Evolutionary conservation across 1,140 invertebrate species (phyloP), one percentile per base, ranked within the genome.

Genomic region (Trichonephila clavata): DNA sequence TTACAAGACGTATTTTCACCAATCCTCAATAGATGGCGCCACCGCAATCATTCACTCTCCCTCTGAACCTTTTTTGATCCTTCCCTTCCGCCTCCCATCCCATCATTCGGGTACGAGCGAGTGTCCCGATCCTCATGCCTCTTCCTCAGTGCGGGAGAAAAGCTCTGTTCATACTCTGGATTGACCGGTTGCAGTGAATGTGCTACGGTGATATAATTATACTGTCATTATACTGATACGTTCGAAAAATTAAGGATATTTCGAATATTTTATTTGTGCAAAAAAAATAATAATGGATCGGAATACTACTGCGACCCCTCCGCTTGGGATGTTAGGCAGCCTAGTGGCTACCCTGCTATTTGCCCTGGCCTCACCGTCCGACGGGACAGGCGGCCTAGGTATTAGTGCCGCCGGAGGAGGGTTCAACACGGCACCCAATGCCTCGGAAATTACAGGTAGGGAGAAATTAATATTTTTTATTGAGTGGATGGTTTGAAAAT

Each of bases 381-480:
- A 87, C 32, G 86, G 86, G 13, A 65, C 86, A 20, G 86, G 59
- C 39, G 86, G 59, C 24, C 59, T 87, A n/a, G 81, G 39, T n/a
- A 83, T 83, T 59, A 77, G 27, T 32, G 24, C 68, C 27, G 27
- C 27, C 68, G 81, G 43, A 3, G 86, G 81, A 24, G 86, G 86
- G 10, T 57, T 24, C 43, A 84, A 14, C n/a, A 16, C 24, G 8
- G 50, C 24, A 18, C n/a, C 60, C 86, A 87, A 87, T 39, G 60
- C 86, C 3, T 87, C 86, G 4, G 86, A 87, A 87, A 87, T 87
- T 14, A 87, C 86, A 87, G 86, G 86, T 87, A 24, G 21, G 86
- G 18, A 16, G 6, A 14, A 20, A 77, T 20, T 50, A 10, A 50
- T 1, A 0, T 5, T 7, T 50, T 50, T 50, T 5, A 50, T 50